Base-by-base conservation (phyloP, 2,797 vertebrate species). In the Falco concolor region DNA sequence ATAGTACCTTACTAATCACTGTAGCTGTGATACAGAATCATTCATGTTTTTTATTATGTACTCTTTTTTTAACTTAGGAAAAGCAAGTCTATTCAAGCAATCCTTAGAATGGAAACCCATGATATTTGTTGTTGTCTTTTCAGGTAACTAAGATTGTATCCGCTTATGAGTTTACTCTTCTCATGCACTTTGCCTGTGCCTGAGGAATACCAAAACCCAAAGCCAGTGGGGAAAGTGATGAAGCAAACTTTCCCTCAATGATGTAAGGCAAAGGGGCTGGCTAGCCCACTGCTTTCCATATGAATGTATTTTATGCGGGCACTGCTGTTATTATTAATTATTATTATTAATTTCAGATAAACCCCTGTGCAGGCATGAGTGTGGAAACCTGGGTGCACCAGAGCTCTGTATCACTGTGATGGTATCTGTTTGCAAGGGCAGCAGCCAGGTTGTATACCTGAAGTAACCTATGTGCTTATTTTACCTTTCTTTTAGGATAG, bases 1-100 rank as follows among this genome's bases (percentile, higher is more conserved):
- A 22, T 11, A 83, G 49, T 36, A 68, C 16, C 56, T 89, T 84
- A 42, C 44, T 93, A 84, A 81, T 94, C n/a, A 42, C 24, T 84
- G n/a, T 24, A 78, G 20, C 40, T 84, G 19, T 86, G 61, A 81
- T n/a, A 77, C 30, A 65, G 67, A 84, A 72, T 64, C 12, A 65
- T 44, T 70, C 36, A 30, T 14, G 40, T 13, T 90, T 90, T 94
- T 92, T 84, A 72, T 82, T 76, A 59, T 73, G 7, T 45, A 59
- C 19, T 91, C 14, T 7, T 65, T 81, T 90, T 86, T 73, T 65
- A 69, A 42, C 12, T 69, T 59, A 59, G 44, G 38, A 76, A 82
- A 84, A 70, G 8, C 15, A 63, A 87, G 22, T 15, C 42, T 64
- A 49, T 67, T 64, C 2, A 19, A 75, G 13, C 32, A 88, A 47